phyloP scores from a whole-genome alignment of 1,140 invertebrate species.

The Bombyx mandarina region DNA sequence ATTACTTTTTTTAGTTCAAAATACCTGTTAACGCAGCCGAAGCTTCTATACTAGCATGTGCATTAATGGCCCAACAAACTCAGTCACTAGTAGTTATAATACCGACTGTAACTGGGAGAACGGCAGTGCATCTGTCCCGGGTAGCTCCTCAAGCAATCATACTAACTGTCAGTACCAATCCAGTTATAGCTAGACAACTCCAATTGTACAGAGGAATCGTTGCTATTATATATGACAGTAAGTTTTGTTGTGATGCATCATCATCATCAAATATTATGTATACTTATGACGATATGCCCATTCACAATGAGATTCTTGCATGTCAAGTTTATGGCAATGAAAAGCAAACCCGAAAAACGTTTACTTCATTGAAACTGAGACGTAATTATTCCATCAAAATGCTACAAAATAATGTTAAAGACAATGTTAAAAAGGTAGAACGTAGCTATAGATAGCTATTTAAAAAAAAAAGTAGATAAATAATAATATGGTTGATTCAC shows the following conservation, averaged over 20 bases:
- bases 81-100: slow-evolving; percentile 14
- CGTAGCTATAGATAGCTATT: too few relatives aligned
- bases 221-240: slow-evolving; percentile 24
- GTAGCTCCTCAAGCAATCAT: slow-evolving; percentile 15
- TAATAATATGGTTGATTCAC: too few relatives aligned
- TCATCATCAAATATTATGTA: neutral
- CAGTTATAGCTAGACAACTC: slow-evolving; percentile 15
- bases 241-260: slow-evolving; percentile 5
- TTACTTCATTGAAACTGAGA: too few relatives aligned
- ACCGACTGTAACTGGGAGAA: slow-evolving; percentile 19
- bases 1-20: slow-evolving; percentile 12
- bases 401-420: too few relatives aligned
- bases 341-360: too few relatives aligned
- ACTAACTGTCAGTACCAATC: slow-evolving; percentile 15
- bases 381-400: too few relatives aligned
- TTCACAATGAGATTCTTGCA: too few relatives aligned
- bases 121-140: slow-evolving; percentile 12
- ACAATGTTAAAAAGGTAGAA: too few relatives aligned
- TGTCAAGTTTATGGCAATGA: too few relatives aligned
- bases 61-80: slow-evolving; percentile 14
- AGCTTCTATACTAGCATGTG: slow-evolving; percentile 15
- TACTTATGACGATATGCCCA: neutral
- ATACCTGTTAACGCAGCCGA: slow-evolving; percentile 24
- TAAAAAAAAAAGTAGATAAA: too few relatives aligned
- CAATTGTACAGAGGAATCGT: slow-evolving; percentile 20